Evolutionary conservation across 2,888 invertebrate species (phyloP), one percentile per base, ranked within the genome.

Genomic region (Andrena dorsata): DNA sequence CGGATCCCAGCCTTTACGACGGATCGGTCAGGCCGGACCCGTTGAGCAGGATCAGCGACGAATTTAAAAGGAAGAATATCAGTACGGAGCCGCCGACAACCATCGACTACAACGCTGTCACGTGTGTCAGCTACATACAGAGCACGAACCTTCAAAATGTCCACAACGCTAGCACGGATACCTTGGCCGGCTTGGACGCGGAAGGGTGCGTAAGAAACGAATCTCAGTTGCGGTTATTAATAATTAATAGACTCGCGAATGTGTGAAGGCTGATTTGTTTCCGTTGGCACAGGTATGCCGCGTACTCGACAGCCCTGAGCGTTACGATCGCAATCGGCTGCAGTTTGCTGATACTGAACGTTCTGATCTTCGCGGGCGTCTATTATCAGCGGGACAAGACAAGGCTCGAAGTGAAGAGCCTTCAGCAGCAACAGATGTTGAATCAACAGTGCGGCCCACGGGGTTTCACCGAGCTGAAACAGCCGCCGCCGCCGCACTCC

Each of bases 241-340:
- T 16, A 13, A 13, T 5, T 7, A 0, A 13, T 2, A 16, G 2
- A 56, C 23, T 58, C 13, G 5, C 1, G 1, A 28, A 6, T 2
- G 2, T 7, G 26, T 26, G 28, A 28, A 28, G 2, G 6, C 20
- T 20, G 32, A 61, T 32, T 28, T 20, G 1, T 61, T 7, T 5
- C 63, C 20, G 49, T 10, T 30, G 16, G 23, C 56, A 8, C 84
- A 93, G 93, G 28, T 93, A 93, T 61, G 91, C 92, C 90, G 97
- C 98, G 1, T 98, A 98, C 91, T 98, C 98, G 0, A 98, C 98
- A 2, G 98, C 98, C 1, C 94, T 98, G 47, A 98, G 98, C 94
- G 98, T 98, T 0, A 98, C 98, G 26, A 98, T 99, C 88, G 98
- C 98, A 63, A 98, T 99, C 86, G 99, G 99, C 60, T 98, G 98